phyloP scores from a whole-genome alignment of 2,797 vertebrate species.

The Muraenolepis orangiensis region DNA sequence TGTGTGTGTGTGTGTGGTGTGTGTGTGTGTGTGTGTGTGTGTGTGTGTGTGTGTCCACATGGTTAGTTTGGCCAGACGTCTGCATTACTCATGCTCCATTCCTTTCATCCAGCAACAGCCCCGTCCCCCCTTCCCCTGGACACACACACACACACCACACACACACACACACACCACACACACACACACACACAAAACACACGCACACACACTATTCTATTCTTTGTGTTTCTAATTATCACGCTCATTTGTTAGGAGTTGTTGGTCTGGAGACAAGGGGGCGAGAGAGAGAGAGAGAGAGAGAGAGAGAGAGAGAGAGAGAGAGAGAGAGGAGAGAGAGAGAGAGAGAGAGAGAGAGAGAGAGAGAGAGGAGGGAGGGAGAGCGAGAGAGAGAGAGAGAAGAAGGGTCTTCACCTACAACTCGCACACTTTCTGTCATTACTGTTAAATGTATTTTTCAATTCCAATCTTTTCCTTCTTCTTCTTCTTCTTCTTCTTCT shows the following conservation, averaged over 20 bases:
- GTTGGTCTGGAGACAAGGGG: slow-evolving; percentile 38
- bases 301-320: neutral
- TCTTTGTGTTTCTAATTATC: slow-evolving; percentile 66
- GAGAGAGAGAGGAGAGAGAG: neutral
- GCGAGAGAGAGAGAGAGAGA: slow-evolving; percentile 10
- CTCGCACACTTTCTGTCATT: too few species aligned
- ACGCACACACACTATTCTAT: neutral
- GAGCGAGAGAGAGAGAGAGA: too few species aligned
- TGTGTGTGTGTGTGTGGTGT: slow-evolving; percentile 3
- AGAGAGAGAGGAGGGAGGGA: too few species aligned
- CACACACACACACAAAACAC: too few species aligned
- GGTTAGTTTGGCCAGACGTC: slow-evolving; percentile 48
- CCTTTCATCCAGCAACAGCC: slow-evolving; percentile 48
- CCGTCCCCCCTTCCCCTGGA: slow-evolving; percentile 24
- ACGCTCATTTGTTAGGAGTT: slow-evolving; percentile 54
- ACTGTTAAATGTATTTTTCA: too few species aligned
- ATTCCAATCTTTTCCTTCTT: too few species aligned
- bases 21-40: slow-evolving; percentile 7
- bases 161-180: too few species aligned
- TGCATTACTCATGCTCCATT: slow-evolving; percentile 55
- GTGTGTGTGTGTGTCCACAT: slow-evolving; percentile 28
- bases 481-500: too few species aligned
- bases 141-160: too few species aligned
- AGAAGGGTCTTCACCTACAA: too few species aligned
- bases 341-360: neutral